A percentile compares a stretch with the other conserved stretches of the same genome.
Conservation (phyloP, 2,113 vertebrate genomes). For the Nibea albiflora region DNA sequence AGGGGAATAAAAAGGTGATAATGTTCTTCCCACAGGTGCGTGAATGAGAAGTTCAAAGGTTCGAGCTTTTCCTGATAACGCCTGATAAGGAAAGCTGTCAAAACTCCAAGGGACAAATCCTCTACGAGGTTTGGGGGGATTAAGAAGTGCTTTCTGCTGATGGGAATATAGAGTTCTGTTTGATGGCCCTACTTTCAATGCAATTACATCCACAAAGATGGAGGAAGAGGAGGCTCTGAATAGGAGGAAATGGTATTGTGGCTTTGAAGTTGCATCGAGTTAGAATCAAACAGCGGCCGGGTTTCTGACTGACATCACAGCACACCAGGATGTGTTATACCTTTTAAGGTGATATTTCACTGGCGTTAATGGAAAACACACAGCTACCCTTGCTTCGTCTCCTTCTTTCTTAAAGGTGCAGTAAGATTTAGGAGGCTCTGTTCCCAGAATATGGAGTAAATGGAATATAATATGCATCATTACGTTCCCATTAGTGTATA, state of each 20-base stretch:
- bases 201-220: slow-evolving; percentile 56
- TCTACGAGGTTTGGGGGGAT: slow-evolving; percentile 55
- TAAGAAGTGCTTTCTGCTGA: slow-evolving; percentile 54
- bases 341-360: slow-evolving; percentile 14
- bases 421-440: too few relatives aligned
- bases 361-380: slow-evolving; percentile 8
- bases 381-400: neutral
- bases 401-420: neutral
- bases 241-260: slow-evolving; percentile 24
- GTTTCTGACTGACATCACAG: slow-evolving; percentile 14
- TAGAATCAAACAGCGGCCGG: slow-evolving; percentile 32
- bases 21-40: slow-evolving; percentile 42
- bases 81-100: slow-evolving; percentile 61
- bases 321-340: slow-evolving; percentile 10
- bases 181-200: slow-evolving; percentile 51
- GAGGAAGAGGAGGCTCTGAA: slow-evolving; percentile 35
- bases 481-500: too few relatives aligned
- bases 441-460: too few relatives aligned
- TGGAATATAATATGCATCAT: too few relatives aligned
- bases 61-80: slow-evolving; percentile 49
- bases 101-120: slow-evolving; percentile 64
- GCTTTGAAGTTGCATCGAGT: slow-evolving; percentile 42
- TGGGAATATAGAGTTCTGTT: slow-evolving; percentile 34
- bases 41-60: slow-evolving; percentile 58
- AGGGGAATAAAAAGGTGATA: neutral